Evolutionary conservation across 2,888 invertebrate species (phyloP).

Genomic region (Altica lythri): DNA sequence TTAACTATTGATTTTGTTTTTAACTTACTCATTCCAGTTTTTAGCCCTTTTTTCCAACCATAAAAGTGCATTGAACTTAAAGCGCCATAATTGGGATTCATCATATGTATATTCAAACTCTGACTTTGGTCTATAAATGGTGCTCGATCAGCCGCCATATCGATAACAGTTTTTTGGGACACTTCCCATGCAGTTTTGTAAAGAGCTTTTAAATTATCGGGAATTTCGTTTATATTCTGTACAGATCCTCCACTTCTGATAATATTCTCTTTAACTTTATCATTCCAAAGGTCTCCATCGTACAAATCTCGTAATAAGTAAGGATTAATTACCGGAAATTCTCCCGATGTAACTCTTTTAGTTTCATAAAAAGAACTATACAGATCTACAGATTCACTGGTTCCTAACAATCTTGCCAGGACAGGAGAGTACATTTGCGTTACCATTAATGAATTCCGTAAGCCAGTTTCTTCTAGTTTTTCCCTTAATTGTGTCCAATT

Average conservation of each 20-base stretch:
- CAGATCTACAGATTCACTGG: slow-evolving; percentile 97
- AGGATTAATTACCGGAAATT: slow-evolving; percentile 91
- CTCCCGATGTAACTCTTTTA: slow-evolving; percentile 91
- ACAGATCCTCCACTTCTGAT: slow-evolving; percentile 92
- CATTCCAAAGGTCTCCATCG: slow-evolving; percentile 89
- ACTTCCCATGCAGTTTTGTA: slow-evolving; percentile 99
- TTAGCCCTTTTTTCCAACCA: slow-evolving; percentile 94
- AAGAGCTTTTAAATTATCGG: slow-evolving; percentile 79
- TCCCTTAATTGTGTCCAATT: slow-evolving; percentile 84
- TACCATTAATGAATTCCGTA: slow-evolving; percentile 87
- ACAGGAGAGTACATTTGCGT: slow-evolving; percentile 99
- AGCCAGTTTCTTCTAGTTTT: slow-evolving; percentile 85
- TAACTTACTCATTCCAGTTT: slow-evolving; percentile 99
- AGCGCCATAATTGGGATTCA: slow-evolving; percentile 90
- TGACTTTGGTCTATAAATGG: slow-evolving; percentile 99
- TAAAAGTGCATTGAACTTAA: slow-evolving; percentile 98
- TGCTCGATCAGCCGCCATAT: slow-evolving; percentile 97
- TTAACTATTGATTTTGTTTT: slow-evolving; percentile 94
- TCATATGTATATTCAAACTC: slow-evolving; percentile 96
- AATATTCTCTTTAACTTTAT: slow-evolving; percentile 92
- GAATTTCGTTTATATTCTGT: slow-evolving; percentile 84
- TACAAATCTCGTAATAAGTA: slow-evolving; percentile 93
- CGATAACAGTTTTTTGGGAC: slow-evolving; percentile 86
- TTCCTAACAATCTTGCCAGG: slow-evolving; percentile 97
- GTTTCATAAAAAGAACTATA: slow-evolving; percentile 98